Conservation (phyloP, 1,140 invertebrate genomes). For the Paracyclopina nana region DNA sequence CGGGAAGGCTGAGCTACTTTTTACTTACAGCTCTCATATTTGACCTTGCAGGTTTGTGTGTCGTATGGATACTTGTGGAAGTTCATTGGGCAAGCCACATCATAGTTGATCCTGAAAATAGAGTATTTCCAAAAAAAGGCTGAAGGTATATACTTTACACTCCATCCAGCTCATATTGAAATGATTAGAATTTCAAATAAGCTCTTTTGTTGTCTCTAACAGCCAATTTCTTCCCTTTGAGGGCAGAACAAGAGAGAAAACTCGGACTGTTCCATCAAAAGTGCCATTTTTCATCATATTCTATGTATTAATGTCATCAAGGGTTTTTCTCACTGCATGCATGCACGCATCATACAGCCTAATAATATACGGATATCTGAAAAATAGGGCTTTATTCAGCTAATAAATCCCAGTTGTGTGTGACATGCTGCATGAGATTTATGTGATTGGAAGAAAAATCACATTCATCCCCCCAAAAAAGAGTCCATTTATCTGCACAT, state of each 20-base stretch:
- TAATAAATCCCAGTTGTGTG: neutral
- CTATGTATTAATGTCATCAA: neutral
- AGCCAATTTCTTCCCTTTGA: neutral
- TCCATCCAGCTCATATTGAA: neutral
- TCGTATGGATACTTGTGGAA: slow-evolving; percentile 18
- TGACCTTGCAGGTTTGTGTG: slow-evolving; percentile 17
- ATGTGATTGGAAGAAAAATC: neutral
- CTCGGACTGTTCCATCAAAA: neutral
- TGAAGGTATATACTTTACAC: neutral
- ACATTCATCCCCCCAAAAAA: neutral
- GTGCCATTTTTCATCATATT: neutral
- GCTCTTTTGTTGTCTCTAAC: too few relatives aligned
- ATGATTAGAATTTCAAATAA: neutral
- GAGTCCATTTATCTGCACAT: neutral
- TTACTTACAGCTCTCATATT: slow-evolving; percentile 19
- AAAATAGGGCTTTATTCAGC: neutral
- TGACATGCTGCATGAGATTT: neutral
- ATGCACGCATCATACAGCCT: neutral
- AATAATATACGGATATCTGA: neutral
- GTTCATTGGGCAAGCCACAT: slow-evolving; percentile 19
- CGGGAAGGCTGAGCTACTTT: too few relatives aligned
- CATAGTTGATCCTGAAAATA: slow-evolving; percentile 17
- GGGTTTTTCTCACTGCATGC: neutral
- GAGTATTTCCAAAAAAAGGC: neutral
- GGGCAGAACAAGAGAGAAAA: neutral